These are phyloP conservation scores for Chrysopilus asiliformis DNA, from an alignment of 2,888 invertebrate species.

Conservation along the genomic window DNA sequence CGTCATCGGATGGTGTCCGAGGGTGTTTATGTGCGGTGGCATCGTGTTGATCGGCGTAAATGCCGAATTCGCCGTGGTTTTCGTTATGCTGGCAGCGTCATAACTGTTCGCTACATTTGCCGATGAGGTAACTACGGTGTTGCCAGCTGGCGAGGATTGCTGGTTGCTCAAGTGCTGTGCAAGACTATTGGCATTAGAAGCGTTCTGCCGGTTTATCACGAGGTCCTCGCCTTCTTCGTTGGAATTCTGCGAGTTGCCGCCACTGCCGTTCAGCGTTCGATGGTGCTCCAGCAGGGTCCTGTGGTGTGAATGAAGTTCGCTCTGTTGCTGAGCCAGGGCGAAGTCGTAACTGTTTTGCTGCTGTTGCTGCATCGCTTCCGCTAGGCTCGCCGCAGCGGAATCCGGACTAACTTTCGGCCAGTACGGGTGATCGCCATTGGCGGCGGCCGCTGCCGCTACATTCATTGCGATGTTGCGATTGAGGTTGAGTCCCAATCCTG, in stretches of 20 bases:
- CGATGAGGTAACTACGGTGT: constrained; percentile 17
- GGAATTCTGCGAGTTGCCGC: constrained; percentile 26
- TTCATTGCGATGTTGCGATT: constrained; percentile 18
- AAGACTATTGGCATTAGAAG: constrained; percentile 21
- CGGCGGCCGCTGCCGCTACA: constrained; percentile 34
- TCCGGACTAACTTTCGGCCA: constrained; percentile 82
- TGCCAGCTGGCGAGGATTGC: constrained; percentile 7
- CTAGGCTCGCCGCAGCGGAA: constrained; percentile 48
- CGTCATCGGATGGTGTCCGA: constrained; percentile 47
- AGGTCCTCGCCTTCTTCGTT: constrained; percentile 34
- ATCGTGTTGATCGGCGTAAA: constrained; percentile 88
- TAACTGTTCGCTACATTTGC: constrained; percentile 14
- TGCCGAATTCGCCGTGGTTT: constrained; percentile 56
- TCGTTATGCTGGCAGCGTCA: constrained; percentile 15
- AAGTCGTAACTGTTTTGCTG: constrained; percentile 39
- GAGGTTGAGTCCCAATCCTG: constrained; percentile 15
- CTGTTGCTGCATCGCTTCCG: constrained; percentile 49
- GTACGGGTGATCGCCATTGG: constrained; percentile 50
- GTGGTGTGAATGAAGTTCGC: constrained; percentile 54
- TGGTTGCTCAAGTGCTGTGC: constrained; percentile 8
- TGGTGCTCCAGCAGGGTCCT: constrained; percentile 42
- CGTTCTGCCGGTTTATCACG: constrained; percentile 29
- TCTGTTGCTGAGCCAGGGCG: constrained; percentile 31
- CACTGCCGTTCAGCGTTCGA: constrained; percentile 21
- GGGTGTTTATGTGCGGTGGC: constrained; percentile 55